Conservation (phyloP, 2,888 invertebrate species). For the Rhorus exstirpatorius region DNA sequence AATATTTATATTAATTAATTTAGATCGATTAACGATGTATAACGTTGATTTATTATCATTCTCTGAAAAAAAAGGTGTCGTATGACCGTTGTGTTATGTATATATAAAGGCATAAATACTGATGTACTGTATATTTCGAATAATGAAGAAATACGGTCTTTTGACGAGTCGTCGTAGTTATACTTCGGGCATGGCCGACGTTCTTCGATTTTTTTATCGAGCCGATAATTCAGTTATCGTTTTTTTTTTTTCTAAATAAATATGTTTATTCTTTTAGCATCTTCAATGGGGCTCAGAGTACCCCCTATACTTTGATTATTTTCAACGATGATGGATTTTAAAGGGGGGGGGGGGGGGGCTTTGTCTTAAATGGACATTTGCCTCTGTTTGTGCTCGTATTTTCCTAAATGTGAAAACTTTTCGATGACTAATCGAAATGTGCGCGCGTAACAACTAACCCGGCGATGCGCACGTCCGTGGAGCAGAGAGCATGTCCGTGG, state of each 20-base stretch:
- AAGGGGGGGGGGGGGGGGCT: no score
- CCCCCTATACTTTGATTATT: neutral
- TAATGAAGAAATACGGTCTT: slow-evolving; percentile 69
- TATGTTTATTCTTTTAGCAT: neutral
- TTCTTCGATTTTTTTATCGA: slow-evolving; percentile 20
- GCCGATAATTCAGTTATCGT: neutral
- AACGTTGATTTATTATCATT: slow-evolving; percentile 78
- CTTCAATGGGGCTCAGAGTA: neutral
- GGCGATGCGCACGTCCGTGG: no score
- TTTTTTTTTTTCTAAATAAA: neutral
- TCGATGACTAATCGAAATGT: slow-evolving; percentile 46
- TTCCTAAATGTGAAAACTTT: neutral
- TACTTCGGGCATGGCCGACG: neutral
- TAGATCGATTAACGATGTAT: slow-evolving; percentile 74
- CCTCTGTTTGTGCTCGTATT: no score
- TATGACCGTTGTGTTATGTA: slow-evolving; percentile 80
- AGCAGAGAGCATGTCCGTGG: no score
- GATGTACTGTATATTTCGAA: slow-evolving; percentile 77
- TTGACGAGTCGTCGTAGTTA: slow-evolving; percentile 16
- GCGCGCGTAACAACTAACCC: slow-evolving; percentile 2
- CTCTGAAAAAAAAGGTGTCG: slow-evolving; percentile 71
- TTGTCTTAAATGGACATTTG: no score
- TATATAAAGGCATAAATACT: slow-evolving; percentile 79
- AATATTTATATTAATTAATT: slow-evolving; percentile 78
- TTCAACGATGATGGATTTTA: no score